phyloP scores from a whole-genome alignment of 2,888 invertebrate genomes.

The Chesias legatella region DNA sequence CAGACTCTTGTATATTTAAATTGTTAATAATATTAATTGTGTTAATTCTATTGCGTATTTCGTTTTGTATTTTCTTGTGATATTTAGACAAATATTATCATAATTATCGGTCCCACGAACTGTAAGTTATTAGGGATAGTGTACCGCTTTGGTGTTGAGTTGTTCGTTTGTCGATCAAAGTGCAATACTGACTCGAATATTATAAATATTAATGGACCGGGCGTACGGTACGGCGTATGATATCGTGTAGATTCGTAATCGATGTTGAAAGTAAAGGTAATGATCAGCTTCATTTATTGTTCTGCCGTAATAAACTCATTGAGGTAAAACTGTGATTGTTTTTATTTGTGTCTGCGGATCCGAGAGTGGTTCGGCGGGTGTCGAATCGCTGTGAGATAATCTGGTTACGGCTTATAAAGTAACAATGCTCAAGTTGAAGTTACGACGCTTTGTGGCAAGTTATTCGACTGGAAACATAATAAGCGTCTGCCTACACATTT shows the following conservation, averaged over 20 bases:
- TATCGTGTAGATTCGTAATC: constrained; percentile 77
- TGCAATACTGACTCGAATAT: constrained; percentile 75
- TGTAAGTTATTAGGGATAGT: constrained; percentile 74
- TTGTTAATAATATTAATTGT: constrained; percentile 78
- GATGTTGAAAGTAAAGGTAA: constrained; percentile 80
- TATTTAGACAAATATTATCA: constrained; percentile 78
- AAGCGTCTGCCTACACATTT: constrained; percentile 31
- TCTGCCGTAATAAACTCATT: constrained; percentile 79
- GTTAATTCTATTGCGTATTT: constrained; percentile 78
- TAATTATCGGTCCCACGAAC: constrained; percentile 76
- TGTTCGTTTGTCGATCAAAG: constrained; percentile 66
- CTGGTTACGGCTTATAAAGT: constrained; percentile 47
- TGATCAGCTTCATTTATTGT: constrained; percentile 80
- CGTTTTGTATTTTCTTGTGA: constrained; percentile 81
- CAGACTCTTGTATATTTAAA: constrained; percentile 69
- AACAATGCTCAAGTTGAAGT: constrained; percentile 31
- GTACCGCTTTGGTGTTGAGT: constrained; percentile 62
- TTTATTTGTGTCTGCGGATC: constrained; percentile 50
- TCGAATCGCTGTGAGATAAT: constrained; percentile 46
- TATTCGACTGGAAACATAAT: constrained; percentile 46
- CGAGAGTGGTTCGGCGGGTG: constrained; percentile 38
- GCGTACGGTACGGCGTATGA: constrained; percentile 63
- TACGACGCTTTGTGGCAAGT: constrained; percentile 38
- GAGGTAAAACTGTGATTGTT: constrained; percentile 68
- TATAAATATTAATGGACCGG: constrained; percentile 70